phyloP scores from a whole-genome alignment of 2,113 vertebrate species.

The Lota lota region DNA sequence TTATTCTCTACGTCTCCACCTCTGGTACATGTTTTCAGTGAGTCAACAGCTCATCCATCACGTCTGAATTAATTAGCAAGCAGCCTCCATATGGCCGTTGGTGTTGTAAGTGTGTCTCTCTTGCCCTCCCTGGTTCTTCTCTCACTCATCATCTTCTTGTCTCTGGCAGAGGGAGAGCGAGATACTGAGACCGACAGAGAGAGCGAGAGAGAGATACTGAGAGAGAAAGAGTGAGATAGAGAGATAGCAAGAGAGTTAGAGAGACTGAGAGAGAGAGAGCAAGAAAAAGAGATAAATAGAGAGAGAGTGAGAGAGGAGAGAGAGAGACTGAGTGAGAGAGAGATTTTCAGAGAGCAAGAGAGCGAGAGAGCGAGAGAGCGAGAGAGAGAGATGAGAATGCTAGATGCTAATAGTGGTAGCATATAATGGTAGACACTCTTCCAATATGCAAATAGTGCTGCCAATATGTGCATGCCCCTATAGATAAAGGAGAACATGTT shows the following conservation, averaged over 20 bases:
- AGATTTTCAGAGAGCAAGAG: no score
- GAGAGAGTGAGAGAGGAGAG: no score
- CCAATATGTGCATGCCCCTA: conserved; percentile 4
- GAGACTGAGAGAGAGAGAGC: no score
- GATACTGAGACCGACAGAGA: background rate
- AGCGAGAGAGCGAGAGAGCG: no score
- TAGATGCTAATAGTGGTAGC: no score
- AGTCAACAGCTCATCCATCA: conserved; percentile 46
- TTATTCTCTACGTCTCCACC: conserved; percentile 21
- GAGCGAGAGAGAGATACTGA: no score
- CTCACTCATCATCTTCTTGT: background rate
- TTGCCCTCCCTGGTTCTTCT: background rate
- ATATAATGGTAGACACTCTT: conserved; percentile 1
- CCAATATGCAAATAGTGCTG: conserved; percentile 42
- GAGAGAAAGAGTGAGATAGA: no score
- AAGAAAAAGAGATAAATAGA: no score
- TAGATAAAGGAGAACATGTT: no score
- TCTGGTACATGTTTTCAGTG: conserved; percentile 29
- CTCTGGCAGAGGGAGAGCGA: background rate
- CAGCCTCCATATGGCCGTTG: conserved; percentile 51
- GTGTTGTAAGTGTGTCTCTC: conserved; percentile 24
- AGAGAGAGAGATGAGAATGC: no score
- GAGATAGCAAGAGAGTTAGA: no score
- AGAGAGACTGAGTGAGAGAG: no score
- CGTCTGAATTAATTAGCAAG: conserved; percentile 54